Evolutionary conservation across 2,797 vertebrate species (phyloP), one percentile per base, ranked within the genome.

Genomic region (Catamblyrhynchus diadema): DNA sequence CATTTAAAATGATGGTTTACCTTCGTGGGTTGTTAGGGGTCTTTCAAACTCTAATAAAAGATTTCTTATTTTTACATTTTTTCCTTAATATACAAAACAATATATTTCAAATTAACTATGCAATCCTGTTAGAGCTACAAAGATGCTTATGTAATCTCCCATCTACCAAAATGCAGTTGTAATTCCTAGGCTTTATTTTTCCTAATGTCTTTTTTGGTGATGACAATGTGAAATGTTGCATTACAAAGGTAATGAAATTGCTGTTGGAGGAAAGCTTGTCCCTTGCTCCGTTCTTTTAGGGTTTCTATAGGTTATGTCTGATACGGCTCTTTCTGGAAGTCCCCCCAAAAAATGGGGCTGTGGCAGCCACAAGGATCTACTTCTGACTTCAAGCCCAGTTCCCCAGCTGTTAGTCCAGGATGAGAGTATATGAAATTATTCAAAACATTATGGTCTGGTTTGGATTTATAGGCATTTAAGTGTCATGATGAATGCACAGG

Each of bases 131-230:
- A 93, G 67, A 89, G 30, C 60, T 93, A 79, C 84, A 85, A 94
- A 86, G 30, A 61, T 30, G 35, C n/a, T 88, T 81, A 75, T 69
- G 28, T 88, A 71, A 81, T 65, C 61, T 87, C 14, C 27, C 15
- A 5, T 89, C 65, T 94, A 50, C 79, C 44, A 27, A 95, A 92
- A 72, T 71, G n/a, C 32, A 94, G 86, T 37, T 80, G 23, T 48
- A 83, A 10, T 54, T 88, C 67, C 71, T 51, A 78, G 50, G 90
- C 65, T 86, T 89, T 86, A 57, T 81, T 94, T 94, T 90, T 59
- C 42, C 35, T 88, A 4, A 0, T 90, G 25, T 24, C 25, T 72
- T 81, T 83, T 87, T 88, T 61, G 30, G 64, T 79, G 81, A 57
- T 42, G 75, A 75, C 87, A 94, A 27, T 37, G 69, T 57, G 90